Conservation (phyloP, 2,797 vertebrate species). For the Dendrocincla tyrannina region DNA sequence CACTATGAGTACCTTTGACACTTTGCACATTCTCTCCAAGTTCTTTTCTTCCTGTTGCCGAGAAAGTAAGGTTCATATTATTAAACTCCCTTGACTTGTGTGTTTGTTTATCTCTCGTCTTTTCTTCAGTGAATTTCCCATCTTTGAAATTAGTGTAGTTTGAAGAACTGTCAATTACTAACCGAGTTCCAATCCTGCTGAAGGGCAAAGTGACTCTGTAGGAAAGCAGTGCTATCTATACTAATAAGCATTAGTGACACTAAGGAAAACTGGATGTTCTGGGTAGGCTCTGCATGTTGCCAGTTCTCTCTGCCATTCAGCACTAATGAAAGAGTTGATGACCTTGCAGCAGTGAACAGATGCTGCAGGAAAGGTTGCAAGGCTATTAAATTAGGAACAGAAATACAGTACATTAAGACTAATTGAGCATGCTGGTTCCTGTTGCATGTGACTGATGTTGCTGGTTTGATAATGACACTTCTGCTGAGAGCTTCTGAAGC, state of each 20-base stretch:
- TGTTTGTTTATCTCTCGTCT: neutral
- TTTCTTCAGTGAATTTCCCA: neutral
- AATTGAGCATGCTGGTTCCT: constrained; percentile 14
- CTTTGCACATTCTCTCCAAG: neutral
- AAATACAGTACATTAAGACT: constrained; percentile 5
- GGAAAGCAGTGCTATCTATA: neutral
- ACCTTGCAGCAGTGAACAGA: constrained; percentile 12
- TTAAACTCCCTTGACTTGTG: neutral
- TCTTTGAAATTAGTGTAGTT: neutral
- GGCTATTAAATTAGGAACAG: neutral
- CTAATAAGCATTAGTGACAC: neutral
- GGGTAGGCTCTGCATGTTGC: neutral
- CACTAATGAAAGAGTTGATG: constrained; percentile 5
- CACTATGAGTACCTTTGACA: neutral
- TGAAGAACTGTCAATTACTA: neutral
- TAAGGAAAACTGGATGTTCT: neutral
- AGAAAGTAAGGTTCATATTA: neutral
- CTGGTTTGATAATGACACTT: neutral
- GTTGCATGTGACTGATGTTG: neutral
- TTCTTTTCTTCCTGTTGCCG: neutral
- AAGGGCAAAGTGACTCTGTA: neutral
- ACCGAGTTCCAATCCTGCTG: rapidly evolving
- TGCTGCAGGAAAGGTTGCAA: constrained; percentile 31
- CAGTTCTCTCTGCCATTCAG: neutral
- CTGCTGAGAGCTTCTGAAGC: neutral